phyloP scores from a whole-genome alignment of 2,113 vertebrate species.

The Sorex fumeus region DNA sequence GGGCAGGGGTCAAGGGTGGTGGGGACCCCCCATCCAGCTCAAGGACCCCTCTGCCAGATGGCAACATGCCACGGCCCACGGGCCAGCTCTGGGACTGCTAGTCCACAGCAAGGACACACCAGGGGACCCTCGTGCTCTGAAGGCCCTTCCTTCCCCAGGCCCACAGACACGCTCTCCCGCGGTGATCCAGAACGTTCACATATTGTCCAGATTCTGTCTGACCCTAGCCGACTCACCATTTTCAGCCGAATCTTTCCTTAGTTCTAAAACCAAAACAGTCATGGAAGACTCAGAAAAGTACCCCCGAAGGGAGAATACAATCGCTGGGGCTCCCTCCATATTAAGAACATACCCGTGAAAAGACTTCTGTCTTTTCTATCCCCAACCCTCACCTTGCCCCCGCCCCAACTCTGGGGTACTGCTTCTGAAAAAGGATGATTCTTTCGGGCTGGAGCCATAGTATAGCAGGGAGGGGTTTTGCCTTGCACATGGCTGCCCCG shows the following conservation, averaged over 20 bases:
- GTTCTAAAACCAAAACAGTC: slow-evolving; percentile 39
- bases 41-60: background rate
- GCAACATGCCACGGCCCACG: background rate
- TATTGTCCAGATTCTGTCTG: background rate
- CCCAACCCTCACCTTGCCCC: no score
- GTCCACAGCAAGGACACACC: background rate
- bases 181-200: background rate
- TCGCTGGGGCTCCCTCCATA: background rate
- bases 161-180: background rate
- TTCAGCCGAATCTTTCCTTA: slow-evolving; percentile 5
- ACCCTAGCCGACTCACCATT: background rate
- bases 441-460: background rate
- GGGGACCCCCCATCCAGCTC: no score
- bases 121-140: rapidly evolving
- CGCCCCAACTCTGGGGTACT: no score
- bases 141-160: background rate
- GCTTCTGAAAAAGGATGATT: slow-evolving; percentile 37
- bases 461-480: no score
- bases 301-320: background rate
- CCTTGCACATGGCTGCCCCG: no score
- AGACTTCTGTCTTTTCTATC: background rate
- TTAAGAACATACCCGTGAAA: background rate
- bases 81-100: background rate
- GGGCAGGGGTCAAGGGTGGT: no score
- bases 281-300: background rate